Evolutionary conservation across 2,113 vertebrate genomes (phyloP).

Genomic region (Elephantulus edwardii): DNA sequence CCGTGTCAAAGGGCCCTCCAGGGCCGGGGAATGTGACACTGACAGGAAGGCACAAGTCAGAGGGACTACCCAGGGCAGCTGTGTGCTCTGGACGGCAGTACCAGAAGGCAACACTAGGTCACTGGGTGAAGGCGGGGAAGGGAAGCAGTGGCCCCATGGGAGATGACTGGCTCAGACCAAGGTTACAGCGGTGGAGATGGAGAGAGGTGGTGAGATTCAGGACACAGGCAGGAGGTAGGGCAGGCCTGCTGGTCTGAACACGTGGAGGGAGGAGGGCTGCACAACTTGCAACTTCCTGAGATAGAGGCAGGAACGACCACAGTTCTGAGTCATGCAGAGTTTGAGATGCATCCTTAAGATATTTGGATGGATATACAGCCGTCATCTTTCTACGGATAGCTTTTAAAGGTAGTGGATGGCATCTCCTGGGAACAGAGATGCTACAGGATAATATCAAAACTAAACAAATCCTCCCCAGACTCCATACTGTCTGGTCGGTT

Average conservation of each 20-base stretch:
- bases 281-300: background rate
- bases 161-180: background rate
- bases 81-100: background rate
- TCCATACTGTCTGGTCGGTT: too few relatives aligned
- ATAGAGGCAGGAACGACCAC: background rate
- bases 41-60: background rate
- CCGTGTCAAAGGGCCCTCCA: rapidly evolving
- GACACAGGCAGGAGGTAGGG: background rate
- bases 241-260: background rate
- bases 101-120: background rate
- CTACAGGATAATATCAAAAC: too few relatives aligned
- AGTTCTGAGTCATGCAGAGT: background rate
- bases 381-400: background rate
- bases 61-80: background rate
- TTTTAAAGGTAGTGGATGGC: background rate
- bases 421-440: background rate
- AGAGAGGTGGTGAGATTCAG: background rate
- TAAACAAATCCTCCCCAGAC: too few relatives aligned
- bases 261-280: background rate
- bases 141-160: background rate
- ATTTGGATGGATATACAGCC: background rate
- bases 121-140: background rate
- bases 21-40: rapidly evolving
- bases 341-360: background rate
- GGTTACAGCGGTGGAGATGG: background rate